These are phyloP conservation scores for Progne subis DNA, from an alignment of 2,113 vertebrate species.

Conservation along the genomic window DNA sequence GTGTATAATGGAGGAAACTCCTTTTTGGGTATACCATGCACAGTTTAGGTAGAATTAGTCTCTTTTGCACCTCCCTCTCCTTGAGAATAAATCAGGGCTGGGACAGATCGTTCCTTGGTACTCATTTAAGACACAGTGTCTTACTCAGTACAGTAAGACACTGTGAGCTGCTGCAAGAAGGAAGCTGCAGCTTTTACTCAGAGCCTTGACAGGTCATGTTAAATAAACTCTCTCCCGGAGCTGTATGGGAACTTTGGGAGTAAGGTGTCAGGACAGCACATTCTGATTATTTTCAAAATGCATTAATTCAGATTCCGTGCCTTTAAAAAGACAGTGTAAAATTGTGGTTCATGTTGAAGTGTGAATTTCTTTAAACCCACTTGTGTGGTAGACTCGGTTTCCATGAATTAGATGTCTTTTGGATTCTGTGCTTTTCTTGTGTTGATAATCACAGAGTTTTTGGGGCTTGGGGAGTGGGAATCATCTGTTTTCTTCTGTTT, in stretches of 20 bases:
- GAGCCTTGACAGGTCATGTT: not conserved
- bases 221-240: not conserved
- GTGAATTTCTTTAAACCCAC: not conserved
- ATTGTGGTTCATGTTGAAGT: not conserved
- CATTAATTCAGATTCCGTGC: not conserved
- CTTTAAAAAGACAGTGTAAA: not conserved
- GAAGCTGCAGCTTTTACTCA: not conserved
- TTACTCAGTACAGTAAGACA: not conserved
- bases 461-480: fast-evolving
- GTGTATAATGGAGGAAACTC: not conserved
- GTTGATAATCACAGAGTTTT: not conserved
- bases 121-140: not conserved
- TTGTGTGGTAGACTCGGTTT: not conserved
- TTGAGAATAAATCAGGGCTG: not conserved
- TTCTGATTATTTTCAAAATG: not conserved
- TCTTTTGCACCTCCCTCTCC: not conserved
- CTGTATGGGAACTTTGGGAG: not conserved
- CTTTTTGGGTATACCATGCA: not conserved
- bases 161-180: not conserved
- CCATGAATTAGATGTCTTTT: not conserved
- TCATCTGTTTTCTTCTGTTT: not conserved
- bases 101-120: not conserved
- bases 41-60: not conserved
- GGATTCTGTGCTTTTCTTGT: not conserved
- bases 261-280: not conserved